Conservation (phyloP, 2,797 vertebrate genomes). For the Lacerta viridis region DNA sequence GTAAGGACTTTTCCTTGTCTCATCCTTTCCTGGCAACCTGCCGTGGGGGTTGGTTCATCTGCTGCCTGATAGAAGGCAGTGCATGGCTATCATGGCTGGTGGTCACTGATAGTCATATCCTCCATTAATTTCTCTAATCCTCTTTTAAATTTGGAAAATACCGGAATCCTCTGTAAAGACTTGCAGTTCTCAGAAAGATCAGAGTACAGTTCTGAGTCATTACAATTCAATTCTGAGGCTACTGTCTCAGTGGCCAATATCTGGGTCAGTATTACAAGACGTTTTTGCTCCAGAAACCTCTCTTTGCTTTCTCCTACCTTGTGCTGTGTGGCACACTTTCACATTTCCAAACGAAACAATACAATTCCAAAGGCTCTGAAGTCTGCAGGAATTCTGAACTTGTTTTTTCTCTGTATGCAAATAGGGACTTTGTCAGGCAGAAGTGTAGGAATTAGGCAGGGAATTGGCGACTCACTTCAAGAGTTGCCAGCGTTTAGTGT, state of each 20-base stretch:
- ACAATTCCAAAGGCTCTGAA: neutral
- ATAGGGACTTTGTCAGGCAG: neutral
- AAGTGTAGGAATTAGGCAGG: fast-evolving
- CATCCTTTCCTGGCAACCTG: too few relatives aligned
- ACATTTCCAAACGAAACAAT: neutral
- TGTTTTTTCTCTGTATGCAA: neutral
- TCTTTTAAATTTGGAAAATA: neutral
- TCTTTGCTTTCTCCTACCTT: neutral
- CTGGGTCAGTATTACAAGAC: neutral
- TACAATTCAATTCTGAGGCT: neutral
- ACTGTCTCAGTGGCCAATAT: neutral
- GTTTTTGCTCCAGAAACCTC: neutral
- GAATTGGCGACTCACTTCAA: neutral
- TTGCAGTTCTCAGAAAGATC: neutral
- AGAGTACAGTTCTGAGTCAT: neutral
- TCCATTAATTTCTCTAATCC: too few relatives aligned
- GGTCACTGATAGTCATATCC: too few relatives aligned
- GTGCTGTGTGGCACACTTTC: too few relatives aligned
- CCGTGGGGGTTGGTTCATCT: too few relatives aligned
- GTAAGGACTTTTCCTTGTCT: too few relatives aligned
- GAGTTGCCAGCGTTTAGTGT: neutral
- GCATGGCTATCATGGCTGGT: too few relatives aligned
- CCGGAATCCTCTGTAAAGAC: neutral
- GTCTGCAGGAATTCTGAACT: neutral
- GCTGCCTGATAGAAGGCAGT: too few relatives aligned